A percentile compares a stretch with the other conserved stretches of the same genome.
Evolutionary conservation across 2,797 vertebrate species (phyloP).

Genomic region (Clarias fuscus): DNA sequence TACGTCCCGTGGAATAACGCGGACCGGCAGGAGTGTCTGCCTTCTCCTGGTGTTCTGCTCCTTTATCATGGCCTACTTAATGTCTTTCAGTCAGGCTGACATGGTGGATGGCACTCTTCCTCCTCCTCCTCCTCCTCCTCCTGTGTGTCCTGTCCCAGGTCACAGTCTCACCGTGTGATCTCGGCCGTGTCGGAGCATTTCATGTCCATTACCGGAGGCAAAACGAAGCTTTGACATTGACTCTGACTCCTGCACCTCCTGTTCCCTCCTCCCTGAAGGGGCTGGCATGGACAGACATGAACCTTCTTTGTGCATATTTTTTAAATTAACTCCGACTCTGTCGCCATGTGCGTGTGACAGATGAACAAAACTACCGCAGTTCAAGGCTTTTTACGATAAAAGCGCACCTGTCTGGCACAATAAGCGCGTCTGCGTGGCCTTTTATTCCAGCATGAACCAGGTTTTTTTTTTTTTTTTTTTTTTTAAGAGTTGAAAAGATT

Average conservation of each 20-base stretch:
- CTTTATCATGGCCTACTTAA: conserved; percentile 66
- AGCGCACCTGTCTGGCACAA: conserved; percentile 51
- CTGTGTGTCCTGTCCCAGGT: conserved; percentile 63
- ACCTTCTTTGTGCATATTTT: conserved; percentile 24
- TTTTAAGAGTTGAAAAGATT: not conserved
- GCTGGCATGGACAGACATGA: conserved; percentile 27
- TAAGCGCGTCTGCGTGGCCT: conserved; percentile 10
- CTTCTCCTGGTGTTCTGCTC: conserved; percentile 48
- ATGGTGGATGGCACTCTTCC: conserved; percentile 22
- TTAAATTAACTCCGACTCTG: conserved; percentile 50
- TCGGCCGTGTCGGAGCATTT: conserved; percentile 59
- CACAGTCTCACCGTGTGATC: conserved; percentile 69
- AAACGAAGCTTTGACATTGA: conserved; percentile 57
- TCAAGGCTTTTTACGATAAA: conserved; percentile 54
- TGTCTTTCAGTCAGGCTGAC: conserved; percentile 55
- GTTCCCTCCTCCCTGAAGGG: conserved; percentile 45
- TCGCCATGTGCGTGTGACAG: conserved; percentile 33
- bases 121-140: conserved; percentile 34
- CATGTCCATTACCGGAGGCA: conserved; percentile 40
- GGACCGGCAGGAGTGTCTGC: not conserved
- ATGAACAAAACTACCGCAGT: conserved; percentile 49
- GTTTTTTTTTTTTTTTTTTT: not conserved
- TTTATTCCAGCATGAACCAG: not conserved
- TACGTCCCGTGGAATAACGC: conserved; percentile 21
- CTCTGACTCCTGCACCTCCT: conserved; percentile 25